These are phyloP conservation scores for Phalacrocorax pelagicus DNA, from an alignment of 2,113 vertebrate species.

Conservation along the genomic window DNA sequence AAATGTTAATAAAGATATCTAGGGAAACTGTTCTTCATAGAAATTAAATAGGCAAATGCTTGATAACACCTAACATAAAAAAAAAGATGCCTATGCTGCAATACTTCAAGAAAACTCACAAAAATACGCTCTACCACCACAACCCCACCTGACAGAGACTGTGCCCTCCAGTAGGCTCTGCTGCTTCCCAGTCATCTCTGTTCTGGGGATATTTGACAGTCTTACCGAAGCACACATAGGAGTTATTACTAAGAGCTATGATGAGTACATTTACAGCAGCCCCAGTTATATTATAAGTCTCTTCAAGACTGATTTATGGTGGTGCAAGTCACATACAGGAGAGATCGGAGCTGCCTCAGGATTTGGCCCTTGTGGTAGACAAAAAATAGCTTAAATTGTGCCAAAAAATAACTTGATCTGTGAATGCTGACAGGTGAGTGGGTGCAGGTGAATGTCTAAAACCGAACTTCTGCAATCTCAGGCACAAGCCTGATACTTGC, in stretches of 20 bases:
- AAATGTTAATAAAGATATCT: background rate
- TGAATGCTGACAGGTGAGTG: background rate
- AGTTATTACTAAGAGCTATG: background rate
- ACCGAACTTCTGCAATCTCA: background rate
- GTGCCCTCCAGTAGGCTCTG: accelerated
- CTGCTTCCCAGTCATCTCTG: background rate
- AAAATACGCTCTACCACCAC: background rate
- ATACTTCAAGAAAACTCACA: background rate
- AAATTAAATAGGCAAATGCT: background rate
- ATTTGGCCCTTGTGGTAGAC: background rate
- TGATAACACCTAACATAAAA: background rate
- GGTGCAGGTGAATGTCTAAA: background rate
- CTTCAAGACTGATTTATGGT: background rate
- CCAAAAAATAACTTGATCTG: background rate
- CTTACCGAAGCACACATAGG: background rate
- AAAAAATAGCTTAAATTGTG: background rate
- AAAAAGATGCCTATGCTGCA: background rate
- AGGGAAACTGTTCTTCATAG: background rate
- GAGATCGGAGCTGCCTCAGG: background rate
- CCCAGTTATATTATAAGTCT: background rate
- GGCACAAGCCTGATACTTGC: background rate
- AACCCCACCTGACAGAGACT: background rate
- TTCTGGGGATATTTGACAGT: background rate
- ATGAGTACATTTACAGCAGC: background rate
- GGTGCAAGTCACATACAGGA: background rate